Evolutionary conservation across 2,113 vertebrate species (phyloP).

Genomic region (Gobiocypris rarus): DNA sequence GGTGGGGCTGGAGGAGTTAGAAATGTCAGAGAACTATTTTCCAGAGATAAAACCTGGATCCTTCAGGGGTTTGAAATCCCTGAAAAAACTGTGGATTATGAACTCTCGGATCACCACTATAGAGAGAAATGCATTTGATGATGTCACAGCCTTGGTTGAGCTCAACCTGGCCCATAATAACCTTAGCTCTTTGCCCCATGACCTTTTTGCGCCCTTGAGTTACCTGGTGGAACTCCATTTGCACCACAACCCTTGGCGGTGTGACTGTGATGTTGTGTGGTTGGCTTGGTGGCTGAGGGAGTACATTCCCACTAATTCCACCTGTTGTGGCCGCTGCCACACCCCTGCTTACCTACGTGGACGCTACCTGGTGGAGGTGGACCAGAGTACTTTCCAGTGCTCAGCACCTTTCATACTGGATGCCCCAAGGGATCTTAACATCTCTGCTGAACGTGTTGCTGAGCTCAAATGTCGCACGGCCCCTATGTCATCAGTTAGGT

Average conservation of each 20-base stretch:
- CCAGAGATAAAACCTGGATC: constrained; percentile 89
- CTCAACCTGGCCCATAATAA: constrained; percentile 99
- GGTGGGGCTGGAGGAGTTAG: constrained; percentile 92
- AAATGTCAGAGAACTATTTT: constrained; percentile 97
- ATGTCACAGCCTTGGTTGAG: constrained; percentile 92
- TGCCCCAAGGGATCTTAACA: constrained; percentile 92
- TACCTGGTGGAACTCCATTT: constrained; percentile 96
- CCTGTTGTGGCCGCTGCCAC: constrained; percentile 96
- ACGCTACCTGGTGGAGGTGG: constrained; percentile 92
- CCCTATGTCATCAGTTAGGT: constrained; percentile 93
- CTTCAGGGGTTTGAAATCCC: constrained; percentile 89
- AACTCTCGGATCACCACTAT: constrained; percentile 92
- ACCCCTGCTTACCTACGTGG: constrained; percentile 90
- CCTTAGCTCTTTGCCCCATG: constrained; percentile 93
- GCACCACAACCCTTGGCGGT: constrained; percentile 98
- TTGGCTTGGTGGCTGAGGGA: constrained; percentile 95
- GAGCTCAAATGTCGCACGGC: constrained; percentile 94
- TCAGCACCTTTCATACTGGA: constrained; percentile 95
- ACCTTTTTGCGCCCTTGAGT: constrained; percentile 92
- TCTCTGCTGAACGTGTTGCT: constrained; percentile 91
- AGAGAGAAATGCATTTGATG: constrained; percentile 96
- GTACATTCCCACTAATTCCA: constrained; percentile 96
- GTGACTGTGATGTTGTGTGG: constrained; percentile 97
- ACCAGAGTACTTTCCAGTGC: constrained; percentile 92
- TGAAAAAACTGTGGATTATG: constrained; percentile 99